Conservation (phyloP, 2,113 vertebrate species). For the Prionailurus bengalensis region DNA sequence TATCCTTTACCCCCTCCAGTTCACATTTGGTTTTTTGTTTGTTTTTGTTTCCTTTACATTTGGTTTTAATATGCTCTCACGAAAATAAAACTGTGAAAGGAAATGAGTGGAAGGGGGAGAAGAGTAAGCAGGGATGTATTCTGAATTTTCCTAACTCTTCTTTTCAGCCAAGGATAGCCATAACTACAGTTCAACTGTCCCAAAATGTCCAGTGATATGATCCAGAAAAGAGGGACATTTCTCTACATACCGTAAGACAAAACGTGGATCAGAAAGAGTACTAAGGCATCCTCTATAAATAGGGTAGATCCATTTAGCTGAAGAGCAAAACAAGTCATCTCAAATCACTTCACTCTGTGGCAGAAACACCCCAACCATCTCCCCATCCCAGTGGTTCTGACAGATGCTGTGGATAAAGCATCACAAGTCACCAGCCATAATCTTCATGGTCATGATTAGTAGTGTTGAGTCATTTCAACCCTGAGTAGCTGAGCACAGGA, state of each 20-base stretch:
- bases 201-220: neutral
- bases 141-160: neutral
- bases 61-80: constrained; percentile 27
- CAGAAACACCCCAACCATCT: neutral
- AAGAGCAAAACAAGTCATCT: constrained; percentile 17
- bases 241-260: neutral
- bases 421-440: neutral
- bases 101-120: neutral
- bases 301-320: neutral
- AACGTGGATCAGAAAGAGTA: neutral
- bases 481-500: neutral
- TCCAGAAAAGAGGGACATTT: neutral
- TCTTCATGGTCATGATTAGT: neutral
- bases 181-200: neutral
- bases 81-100: neutral
- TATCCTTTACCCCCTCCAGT: neutral
- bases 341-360: neutral
- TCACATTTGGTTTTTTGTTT: neutral
- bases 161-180: neutral
- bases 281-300: neutral
- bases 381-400: neutral
- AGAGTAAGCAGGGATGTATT: neutral
- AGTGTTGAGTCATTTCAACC: neutral
- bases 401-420: neutral
- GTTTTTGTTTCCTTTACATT: neutral